Evolutionary conservation across 1,140 invertebrate genomes (phyloP).

Genomic region (Lamellibrachia luymesi): DNA sequence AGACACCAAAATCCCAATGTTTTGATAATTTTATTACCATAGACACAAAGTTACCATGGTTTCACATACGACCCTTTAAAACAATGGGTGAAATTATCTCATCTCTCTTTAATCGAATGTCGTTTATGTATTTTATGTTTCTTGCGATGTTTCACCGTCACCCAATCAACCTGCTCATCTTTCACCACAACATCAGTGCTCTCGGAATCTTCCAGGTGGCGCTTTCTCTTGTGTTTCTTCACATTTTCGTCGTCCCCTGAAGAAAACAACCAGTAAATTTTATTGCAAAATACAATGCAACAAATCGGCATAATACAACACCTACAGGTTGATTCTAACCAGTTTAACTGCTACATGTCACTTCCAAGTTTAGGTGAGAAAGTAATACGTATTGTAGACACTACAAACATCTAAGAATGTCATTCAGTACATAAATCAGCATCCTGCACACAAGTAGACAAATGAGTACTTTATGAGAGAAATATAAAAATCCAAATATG

Average conservation of each 20-base stretch:
- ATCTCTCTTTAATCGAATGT: not conserved
- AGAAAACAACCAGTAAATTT: not conserved
- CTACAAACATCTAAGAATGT: no score
- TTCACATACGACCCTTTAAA: not conserved
- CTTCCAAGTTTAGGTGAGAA: not conserved
- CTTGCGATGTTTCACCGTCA: not conserved
- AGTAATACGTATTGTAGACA: not conserved
- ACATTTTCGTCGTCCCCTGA: not conserved
- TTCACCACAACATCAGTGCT: not conserved
- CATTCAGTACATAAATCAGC: no score
- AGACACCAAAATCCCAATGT: not conserved
- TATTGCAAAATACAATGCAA: not conserved
- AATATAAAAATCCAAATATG: no score
- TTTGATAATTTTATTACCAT: not conserved
- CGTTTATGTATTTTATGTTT: not conserved
- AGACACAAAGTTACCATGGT: not conserved
- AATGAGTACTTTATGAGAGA: no score
- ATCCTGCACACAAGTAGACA: no score
- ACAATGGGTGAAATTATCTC: not conserved
- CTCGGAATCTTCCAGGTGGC: not conserved
- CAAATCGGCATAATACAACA: not conserved
- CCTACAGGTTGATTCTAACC: not conserved
- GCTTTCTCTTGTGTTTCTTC: not conserved
- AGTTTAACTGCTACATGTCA: not conserved
- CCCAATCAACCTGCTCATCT: not conserved